phyloP scores from a whole-genome alignment of 2,888 invertebrate species.

The Xestia ashworthii region DNA sequence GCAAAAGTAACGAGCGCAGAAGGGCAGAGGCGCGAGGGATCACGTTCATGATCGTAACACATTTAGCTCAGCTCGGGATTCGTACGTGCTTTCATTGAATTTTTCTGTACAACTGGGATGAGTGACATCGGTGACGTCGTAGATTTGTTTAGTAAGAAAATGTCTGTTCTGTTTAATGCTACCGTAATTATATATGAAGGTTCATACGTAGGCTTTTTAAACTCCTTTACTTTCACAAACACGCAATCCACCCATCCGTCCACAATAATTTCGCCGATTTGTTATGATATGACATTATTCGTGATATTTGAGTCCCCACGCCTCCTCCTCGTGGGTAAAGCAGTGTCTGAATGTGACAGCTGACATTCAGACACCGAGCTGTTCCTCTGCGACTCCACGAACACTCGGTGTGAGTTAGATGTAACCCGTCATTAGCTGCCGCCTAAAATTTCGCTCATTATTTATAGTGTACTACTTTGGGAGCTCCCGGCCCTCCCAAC shows the following conservation, averaged over 20 bases:
- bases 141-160: not conserved
- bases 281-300: not conserved
- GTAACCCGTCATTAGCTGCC: slow-evolving; percentile 3
- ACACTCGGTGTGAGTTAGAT: slow-evolving; percentile 1
- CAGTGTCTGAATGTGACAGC: slow-evolving; percentile 16
- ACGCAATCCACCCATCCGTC: slow-evolving; percentile 16
- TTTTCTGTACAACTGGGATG: slow-evolving; percentile 2
- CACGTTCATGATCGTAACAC: slow-evolving; percentile 28
- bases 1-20: not conserved
- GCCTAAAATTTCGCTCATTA: not conserved
- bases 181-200: not conserved
- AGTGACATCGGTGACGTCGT: not conserved
- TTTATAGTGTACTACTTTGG: not conserved
- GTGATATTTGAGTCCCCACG: slow-evolving; percentile 19
- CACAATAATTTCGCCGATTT: slow-evolving; percentile 18
- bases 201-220: not conserved
- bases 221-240: slow-evolving; percentile 17
- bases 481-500: not conserved
- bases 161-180: not conserved
- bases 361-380: not conserved
- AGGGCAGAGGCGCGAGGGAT: not conserved
- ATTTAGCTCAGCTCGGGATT: slow-evolving; percentile 35
- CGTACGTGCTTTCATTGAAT: slow-evolving; percentile 42
- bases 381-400: too few relatives aligned
- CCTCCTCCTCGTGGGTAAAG: not conserved